Base-by-base conservation (phyloP, 2,888 invertebrate species). In the Latrodectus hesperus region DNA sequence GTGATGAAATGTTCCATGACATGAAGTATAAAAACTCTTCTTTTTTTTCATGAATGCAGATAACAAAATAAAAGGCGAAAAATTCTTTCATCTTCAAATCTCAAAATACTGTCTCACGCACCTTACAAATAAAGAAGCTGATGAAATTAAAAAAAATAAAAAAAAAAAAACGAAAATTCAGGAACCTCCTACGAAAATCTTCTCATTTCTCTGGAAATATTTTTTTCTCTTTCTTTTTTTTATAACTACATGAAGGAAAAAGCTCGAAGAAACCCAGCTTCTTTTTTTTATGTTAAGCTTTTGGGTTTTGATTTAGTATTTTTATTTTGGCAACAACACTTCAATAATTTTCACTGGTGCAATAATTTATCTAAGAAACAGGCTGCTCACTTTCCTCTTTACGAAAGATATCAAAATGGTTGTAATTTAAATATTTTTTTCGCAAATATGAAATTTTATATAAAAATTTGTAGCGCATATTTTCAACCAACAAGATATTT, bases 241-340 rank as follows among this genome's bases (percentile, higher is more conserved):
- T 60, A 60, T 11, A 60, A 60, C 60, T 60, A 60, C n/a, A 60
- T 16, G 60, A 60, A 16, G 60, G 6, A 60, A 60, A 60, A 60
- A 60, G 60, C 60, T 60, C 60, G 60, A 60, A 60, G 60, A 60
- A n/a, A 60, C 60, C 38, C 60, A 60, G 60, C 60, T 14, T 60
- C 38, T 38, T 38, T 38, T 38, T 38, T 16, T 16, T 12, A 60
- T 9, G 10, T 16, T 10, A 60, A 60, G 60, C 60, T 60, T 60
- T 60, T n/a, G 60, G 60, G 14, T n/a, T 16, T n/a, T 38, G 1
- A 38, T 60, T 60, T 60, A 60, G 60, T 60, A 60, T 60, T 60
- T 60, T 55, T 55, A 14, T 11, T 60, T 60, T 60, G 60, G 60
- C 60, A 60, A 60, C 60, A 60, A 60, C 60, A 60, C n/a, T 10